A percentile compares a stretch with the other conserved stretches of the same genome.
Conservation (phyloP, 2,888 invertebrate genomes). For the Epinotia brunnichana region DNA sequence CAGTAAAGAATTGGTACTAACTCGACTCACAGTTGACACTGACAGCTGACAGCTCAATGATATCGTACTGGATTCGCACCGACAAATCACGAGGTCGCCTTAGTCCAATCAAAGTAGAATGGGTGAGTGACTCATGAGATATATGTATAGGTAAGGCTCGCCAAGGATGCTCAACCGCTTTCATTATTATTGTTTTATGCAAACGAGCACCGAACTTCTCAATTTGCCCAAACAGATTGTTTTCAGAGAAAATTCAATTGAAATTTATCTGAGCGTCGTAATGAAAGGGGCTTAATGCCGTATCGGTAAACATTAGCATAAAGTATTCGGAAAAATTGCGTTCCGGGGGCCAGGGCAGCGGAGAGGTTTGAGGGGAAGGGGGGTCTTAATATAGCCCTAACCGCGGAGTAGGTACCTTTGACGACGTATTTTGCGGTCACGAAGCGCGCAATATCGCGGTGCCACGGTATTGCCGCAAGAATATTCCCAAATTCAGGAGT, state of each 20-base stretch:
- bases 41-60: too few species aligned
- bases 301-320: constrained; percentile 73
- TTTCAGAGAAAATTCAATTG: constrained; percentile 70
- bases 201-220: constrained; percentile 64
- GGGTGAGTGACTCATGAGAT: neutral
- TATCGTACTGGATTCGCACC: too few species aligned
- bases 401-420: constrained; percentile 30
- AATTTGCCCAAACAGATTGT: constrained; percentile 74
- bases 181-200: constrained; percentile 64
- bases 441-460: constrained; percentile 25
- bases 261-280: constrained; percentile 61
- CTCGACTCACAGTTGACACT: too few species aligned
- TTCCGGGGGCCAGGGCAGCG: constrained; percentile 55
- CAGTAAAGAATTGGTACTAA: too few species aligned
- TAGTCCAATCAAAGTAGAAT: neutral
- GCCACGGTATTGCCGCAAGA: constrained; percentile 23
- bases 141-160: neutral
- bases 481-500: constrained; percentile 25
- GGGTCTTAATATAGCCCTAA: constrained; percentile 64
- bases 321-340: constrained; percentile 73
- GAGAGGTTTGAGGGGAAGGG: constrained; percentile 53
- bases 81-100: neutral
- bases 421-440: constrained; percentile 27
- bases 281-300: constrained; percentile 68
- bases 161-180: constrained; percentile 8